Base-by-base conservation (phyloP, 2,888 invertebrate species). In the Bombylius major region DNA sequence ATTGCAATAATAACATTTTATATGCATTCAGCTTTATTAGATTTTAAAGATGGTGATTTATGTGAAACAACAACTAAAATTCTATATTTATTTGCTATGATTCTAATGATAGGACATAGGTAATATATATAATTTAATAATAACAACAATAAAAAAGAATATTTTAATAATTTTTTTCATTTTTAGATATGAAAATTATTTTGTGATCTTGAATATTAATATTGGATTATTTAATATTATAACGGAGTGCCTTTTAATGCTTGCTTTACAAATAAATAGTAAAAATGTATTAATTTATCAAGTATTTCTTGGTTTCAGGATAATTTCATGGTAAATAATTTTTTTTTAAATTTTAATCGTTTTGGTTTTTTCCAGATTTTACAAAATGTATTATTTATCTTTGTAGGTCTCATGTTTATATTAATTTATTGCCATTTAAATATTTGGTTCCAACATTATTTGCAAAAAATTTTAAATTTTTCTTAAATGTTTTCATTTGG, bases 371-470 rank as follows among this genome's bases (percentile, higher is more conserved):
- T 23, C 23, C 1, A 23, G 23, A 23, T 23, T 23, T 23, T 23
- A 23, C 23, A 23, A 23, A n/a, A 23, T 23, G 23, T 51, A 14
- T 31, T 34, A 47, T 49, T 36, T 55, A 51, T 7, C 48, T 31
- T 58, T 58, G 3, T 53, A 69, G 68, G 68, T 65, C 70, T 11
- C 68, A 73, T 59, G 68, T 72, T 7, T 74, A 70, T 46, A 69
- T 74, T 23, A 72, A 70, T 58, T 62, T 71, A 49, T 56, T 75
- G 50, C 75, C 74, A 7, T 75, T 74, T 53, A 71, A 72, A 54
- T 74, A 73, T 58, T 67, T 74, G 32, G 66, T 74, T 56, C 74
- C 75, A 33, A 74, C 73, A 44, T 62, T 74, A 3, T 72, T 72
- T 59, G 72, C 72, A 9, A 72, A 73, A 61, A 72, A 73, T 61